These are phyloP conservation scores for Jacana jacana DNA, from an alignment of 2,113 vertebrate species.

Conservation along the genomic window DNA sequence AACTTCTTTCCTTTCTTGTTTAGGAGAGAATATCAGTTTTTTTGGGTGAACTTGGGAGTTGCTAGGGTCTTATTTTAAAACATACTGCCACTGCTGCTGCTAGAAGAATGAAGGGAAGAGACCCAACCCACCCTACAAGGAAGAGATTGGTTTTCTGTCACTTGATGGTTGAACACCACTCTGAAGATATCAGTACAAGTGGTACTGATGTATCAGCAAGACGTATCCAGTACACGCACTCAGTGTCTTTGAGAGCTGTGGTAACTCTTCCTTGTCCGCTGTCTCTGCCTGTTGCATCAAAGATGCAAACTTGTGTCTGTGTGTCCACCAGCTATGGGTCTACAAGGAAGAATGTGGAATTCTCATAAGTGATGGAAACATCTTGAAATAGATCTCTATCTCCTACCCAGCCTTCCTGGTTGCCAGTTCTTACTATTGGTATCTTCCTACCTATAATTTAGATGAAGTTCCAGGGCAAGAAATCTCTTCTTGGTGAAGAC, in stretches of 20 bases:
- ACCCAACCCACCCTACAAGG: background rate
- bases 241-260: background rate
- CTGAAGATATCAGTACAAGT: background rate
- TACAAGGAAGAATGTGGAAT: background rate
- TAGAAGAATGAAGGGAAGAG: background rate
- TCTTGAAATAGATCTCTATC: background rate
- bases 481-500: background rate
- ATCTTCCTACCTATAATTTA: background rate
- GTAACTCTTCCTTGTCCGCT: background rate
- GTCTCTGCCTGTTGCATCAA: background rate
- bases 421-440: background rate
- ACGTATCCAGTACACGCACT: background rate
- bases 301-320: background rate
- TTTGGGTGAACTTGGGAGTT: background rate
- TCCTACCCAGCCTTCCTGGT: rapidly evolving
- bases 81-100: conserved; percentile 55
- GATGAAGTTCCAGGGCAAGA: background rate
- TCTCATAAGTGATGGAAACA: background rate
- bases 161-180: background rate
- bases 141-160: background rate
- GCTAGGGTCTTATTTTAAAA: background rate
- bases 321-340: background rate
- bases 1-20: conserved; percentile 14
- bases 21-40: background rate
- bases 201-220: background rate